A percentile compares a stretch with the other conserved stretches of the same genome.
These are phyloP conservation scores for Melanophora roralis DNA, from an alignment of 2,888 invertebrate species.

Conservation along the genomic window DNA sequence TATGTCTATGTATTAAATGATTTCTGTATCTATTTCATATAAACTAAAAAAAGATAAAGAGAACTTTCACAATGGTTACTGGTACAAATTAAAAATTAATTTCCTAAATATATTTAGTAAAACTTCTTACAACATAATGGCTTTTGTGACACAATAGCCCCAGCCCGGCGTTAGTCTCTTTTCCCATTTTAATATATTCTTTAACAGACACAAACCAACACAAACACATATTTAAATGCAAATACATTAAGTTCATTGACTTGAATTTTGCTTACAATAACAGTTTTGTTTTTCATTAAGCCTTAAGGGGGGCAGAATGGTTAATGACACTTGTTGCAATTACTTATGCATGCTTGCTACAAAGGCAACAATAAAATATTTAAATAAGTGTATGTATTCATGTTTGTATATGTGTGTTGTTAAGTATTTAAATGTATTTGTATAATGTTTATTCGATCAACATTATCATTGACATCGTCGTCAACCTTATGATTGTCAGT, in stretches of 20 bases:
- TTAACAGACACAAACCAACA: background rate
- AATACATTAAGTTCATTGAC: slow-evolving; percentile 11
- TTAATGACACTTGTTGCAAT: slow-evolving; percentile 57
- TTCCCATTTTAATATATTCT: background rate
- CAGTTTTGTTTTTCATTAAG: slow-evolving; percentile 2
- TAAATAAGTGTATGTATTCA: background rate
- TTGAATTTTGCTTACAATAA: background rate
- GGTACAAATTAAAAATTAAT: background rate
- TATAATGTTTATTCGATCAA: slow-evolving; percentile 38
- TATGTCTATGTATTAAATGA: too few species aligned
- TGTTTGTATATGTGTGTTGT: background rate
- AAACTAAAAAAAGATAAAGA: too few species aligned
- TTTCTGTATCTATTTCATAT: too few species aligned
- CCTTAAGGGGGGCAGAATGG: background rate
- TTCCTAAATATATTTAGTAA: background rate
- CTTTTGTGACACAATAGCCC: background rate
- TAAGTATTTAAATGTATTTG: background rate
- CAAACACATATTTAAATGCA: background rate
- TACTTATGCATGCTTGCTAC: slow-evolving; percentile 10
- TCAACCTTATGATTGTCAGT: background rate
- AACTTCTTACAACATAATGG: background rate
- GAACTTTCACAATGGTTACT: background rate
- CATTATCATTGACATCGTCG: slow-evolving; percentile 8
- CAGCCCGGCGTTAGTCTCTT: background rate
- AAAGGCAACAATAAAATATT: slow-evolving; percentile 17